Evolutionary conservation across 2,888 invertebrate species (phyloP).

Genomic region (Phrixothrix hirtus): DNA sequence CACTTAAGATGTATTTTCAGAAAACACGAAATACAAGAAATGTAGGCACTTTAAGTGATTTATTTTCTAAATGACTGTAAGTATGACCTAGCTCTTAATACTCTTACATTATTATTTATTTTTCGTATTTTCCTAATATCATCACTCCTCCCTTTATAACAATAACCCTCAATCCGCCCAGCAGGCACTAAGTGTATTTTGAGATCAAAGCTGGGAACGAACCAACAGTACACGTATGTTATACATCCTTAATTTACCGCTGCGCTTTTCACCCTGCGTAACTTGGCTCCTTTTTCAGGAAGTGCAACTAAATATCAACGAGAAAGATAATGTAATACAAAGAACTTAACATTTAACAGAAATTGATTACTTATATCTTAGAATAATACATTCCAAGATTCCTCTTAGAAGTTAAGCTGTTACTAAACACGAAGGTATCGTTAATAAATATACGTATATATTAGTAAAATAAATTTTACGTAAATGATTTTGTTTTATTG

Average conservation of each 20-base stretch:
- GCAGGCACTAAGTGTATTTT: constrained; percentile 57
- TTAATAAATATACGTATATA: too few relatives aligned
- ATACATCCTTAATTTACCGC: constrained; percentile 26
- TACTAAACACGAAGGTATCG: too few relatives aligned
- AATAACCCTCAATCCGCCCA: constrained; percentile 48
- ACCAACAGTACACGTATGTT: constrained; percentile 27
- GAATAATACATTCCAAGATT: not conserved
- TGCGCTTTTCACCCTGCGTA: constrained; percentile 11
- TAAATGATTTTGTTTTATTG: too few relatives aligned
- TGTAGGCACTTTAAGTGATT: too few relatives aligned
- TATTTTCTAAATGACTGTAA: not conserved
- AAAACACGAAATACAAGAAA: too few relatives aligned
- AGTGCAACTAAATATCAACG: constrained; percentile 1
- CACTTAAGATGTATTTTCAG: too few relatives aligned
- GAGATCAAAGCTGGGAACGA: constrained; percentile 50
- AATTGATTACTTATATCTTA: not conserved
- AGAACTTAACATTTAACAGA: not conserved
- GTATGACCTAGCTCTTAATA: not conserved
- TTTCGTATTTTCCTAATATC: constrained; percentile 46
- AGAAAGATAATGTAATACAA: constrained; percentile 1
- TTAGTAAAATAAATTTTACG: too few relatives aligned
- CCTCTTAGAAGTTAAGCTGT: too few relatives aligned
- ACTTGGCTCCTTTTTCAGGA: constrained; percentile 6
- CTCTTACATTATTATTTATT: constrained; percentile 43
- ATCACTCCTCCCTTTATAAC: constrained; percentile 47